Conservation (phyloP, 92 coral and sea anemone species). For the Paragorgia papillata region DNA sequence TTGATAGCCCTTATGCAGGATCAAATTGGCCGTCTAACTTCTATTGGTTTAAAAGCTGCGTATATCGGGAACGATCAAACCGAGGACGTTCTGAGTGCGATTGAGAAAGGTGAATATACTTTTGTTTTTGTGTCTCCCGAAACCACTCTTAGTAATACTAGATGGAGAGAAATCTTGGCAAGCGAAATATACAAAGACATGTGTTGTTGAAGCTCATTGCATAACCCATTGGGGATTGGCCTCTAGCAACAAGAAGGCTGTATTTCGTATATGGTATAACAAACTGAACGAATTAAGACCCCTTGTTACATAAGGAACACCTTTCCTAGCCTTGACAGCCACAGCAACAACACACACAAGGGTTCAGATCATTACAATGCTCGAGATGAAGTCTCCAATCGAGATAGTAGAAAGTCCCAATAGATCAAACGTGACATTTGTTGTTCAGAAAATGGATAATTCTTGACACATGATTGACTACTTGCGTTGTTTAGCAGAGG, state of each 20-base stretch:
- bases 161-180: slow-evolving; percentile 50
- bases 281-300: slow-evolving; percentile 39
- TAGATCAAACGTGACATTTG: slow-evolving; percentile 34
- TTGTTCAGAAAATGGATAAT: slow-evolving; percentile 43
- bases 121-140: slow-evolving; percentile 53
- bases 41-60: slow-evolving; percentile 43
- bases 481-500: slow-evolving; percentile 49
- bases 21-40: slow-evolving; percentile 35
- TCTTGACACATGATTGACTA: slow-evolving; percentile 33
- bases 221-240: slow-evolving; percentile 52
- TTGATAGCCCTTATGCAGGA: slow-evolving; percentile 51
- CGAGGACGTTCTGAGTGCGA: slow-evolving; percentile 18
- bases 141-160: slow-evolving; percentile 38
- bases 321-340: slow-evolving; percentile 61
- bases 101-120: slow-evolving; percentile 36
- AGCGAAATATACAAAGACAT: slow-evolving; percentile 40
- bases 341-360: slow-evolving; percentile 60
- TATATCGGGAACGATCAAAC: slow-evolving; percentile 50
- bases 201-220: slow-evolving; percentile 46
- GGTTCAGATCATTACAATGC: slow-evolving; percentile 45
- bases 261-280: slow-evolving; percentile 45
- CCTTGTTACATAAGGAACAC: slow-evolving; percentile 10
- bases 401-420: slow-evolving; percentile 53
- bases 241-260: slow-evolving; percentile 29
- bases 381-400: slow-evolving; percentile 38